Base-by-base conservation (phyloP, 2,113 vertebrate genomes). In the Alligator sinensis region DNA sequence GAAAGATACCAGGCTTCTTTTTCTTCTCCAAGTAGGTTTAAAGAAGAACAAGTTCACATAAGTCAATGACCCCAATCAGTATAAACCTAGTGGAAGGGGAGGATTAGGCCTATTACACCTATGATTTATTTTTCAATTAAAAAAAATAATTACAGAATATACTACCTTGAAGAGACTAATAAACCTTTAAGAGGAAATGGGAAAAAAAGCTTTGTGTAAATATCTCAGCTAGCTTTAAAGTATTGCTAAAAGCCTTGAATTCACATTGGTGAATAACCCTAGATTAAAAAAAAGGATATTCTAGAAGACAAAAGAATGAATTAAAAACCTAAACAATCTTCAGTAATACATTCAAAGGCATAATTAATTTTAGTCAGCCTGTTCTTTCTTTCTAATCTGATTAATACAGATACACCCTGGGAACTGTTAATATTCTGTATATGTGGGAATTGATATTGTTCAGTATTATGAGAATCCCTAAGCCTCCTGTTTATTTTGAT, bases 401-500 rank as follows among this genome's bases (percentile, higher is more conserved):
- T 84, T 90, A 86, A 92, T 83, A 86, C 84, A 82, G 84, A 84
- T 5, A 87, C 47, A 59, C 62, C n/a, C 6, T 38, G 84, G 34
- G 12, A 86, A 92, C 95, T 76, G 76, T 64, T 78, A 88, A 11
- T 89, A 82, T 93, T 90, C 93, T 93, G 57, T 55, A n/a, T 92
- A 70, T 66, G 11, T 81, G n/a, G 55, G 61, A 86, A 68, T 27
- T 90, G 7, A 88, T 92, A 77, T 80, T 91, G 80, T 90, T 77
- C 57, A 87, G 22, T 16, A 91, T 90, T 94, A 91, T 88, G 55
- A 84, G 94, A 94, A 92, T 70, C 78, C 76, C 90, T 77, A 90
- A 81, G 64, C 82, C 60, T 86, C 21, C 18, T 87, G 10, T 86
- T 96, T 94, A 90, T 94, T 96, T 96, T 0, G 58, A 95, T 96